A percentile compares a stretch with the other conserved stretches of the same genome.
Conservation (phyloP, 2,888 invertebrate genomes). For the Melolontha melolontha region DNA sequence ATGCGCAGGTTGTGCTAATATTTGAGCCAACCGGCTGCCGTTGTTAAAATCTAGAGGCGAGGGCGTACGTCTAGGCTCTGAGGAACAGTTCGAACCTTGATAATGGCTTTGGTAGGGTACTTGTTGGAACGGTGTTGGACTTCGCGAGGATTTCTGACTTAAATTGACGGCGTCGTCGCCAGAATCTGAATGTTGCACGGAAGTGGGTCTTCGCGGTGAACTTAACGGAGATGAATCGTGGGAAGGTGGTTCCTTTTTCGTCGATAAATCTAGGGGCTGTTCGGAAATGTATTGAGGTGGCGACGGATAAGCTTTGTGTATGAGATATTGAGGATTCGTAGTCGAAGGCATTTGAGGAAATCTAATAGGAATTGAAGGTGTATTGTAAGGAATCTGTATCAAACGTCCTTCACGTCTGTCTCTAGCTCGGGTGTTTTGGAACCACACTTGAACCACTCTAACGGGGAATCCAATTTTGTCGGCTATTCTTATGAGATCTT, state of each 20-base stretch:
- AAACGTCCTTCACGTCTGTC: conserved; percentile 79
- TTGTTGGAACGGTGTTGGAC: conserved; percentile 71
- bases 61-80: conserved; percentile 61
- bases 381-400: conserved; percentile 63
- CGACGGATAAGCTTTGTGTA: conserved; percentile 49
- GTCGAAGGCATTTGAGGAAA: conserved; percentile 60
- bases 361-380: conserved; percentile 52
- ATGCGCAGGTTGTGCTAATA: conserved; percentile 65
- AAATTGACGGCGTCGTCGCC: conserved; percentile 82
- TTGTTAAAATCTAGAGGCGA: conserved; percentile 65
- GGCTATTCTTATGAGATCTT: conserved; percentile 92
- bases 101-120: conserved; percentile 66
- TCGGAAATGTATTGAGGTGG: conserved; percentile 66
- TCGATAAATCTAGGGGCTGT: conserved; percentile 91
- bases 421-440: conserved; percentile 93
- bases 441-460: conserved; percentile 93
- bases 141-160: conserved; percentile 77
- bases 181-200: conserved; percentile 73
- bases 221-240: conserved; percentile 72
- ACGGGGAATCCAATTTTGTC: conserved; percentile 80
- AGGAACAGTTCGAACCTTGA: conserved; percentile 74
- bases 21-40: conserved; percentile 66
- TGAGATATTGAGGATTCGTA: conserved; percentile 55
- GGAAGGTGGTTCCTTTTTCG: conserved; percentile 76
- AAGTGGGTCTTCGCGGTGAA: conserved; percentile 74